Conservation (phyloP, 2,888 invertebrate genomes). For the Standfussiana lucernea region DNA sequence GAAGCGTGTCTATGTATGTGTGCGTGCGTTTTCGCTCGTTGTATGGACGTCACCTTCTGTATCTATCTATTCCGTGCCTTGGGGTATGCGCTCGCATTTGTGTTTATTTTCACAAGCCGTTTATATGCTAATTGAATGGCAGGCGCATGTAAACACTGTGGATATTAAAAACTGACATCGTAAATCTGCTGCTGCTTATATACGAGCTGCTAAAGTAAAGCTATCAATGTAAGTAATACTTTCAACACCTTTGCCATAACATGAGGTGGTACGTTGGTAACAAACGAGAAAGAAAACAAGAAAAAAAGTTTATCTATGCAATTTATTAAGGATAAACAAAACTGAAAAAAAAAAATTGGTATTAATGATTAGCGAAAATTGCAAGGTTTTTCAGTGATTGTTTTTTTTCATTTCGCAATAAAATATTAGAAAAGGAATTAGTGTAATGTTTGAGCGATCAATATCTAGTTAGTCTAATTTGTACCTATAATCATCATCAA, state of each 20-base stretch:
- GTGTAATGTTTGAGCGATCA: too few relatives aligned
- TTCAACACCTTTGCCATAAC: slow-evolving; percentile 30
- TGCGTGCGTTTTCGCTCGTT: background rate
- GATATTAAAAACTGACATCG: slow-evolving; percentile 60
- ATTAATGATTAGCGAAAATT: background rate
- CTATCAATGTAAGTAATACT: slow-evolving; percentile 37
- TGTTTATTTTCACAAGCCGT: slow-evolving; percentile 60
- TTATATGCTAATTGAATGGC: slow-evolving; percentile 70
- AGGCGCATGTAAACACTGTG: slow-evolving; percentile 59
- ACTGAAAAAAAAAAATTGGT: background rate
- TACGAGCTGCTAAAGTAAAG: slow-evolving; percentile 28
- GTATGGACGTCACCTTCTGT: background rate
- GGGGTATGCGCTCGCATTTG: slow-evolving; percentile 12
- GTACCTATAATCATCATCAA: too few relatives aligned
- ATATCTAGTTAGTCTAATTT: too few relatives aligned
- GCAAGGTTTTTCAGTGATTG: background rate
- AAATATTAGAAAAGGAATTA: too few relatives aligned
- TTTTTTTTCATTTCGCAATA: background rate
- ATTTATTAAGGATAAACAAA: background rate
- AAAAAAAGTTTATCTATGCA: background rate
- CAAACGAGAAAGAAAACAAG: background rate
- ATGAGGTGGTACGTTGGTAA: background rate
- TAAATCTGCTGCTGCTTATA: slow-evolving; percentile 50
- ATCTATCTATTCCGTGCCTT: background rate
- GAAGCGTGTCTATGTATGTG: background rate